Base-by-base conservation (phyloP, 1,140 invertebrate genomes). In the Helicorthomorpha holstii region DNA sequence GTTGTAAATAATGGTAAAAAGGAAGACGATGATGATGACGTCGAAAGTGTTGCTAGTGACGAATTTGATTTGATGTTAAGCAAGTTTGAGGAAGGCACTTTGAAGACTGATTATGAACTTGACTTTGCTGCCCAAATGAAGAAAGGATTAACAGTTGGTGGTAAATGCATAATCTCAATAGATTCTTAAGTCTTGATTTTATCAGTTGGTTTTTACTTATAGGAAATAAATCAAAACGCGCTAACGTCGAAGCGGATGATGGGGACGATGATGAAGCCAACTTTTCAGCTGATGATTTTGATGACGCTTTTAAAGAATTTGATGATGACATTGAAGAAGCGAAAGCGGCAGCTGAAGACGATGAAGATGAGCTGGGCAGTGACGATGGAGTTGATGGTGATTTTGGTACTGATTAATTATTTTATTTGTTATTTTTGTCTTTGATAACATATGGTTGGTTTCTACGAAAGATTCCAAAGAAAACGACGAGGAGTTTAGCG, bases 11-110 rank as follows among this genome's bases (percentile, higher is more conserved):
- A n/a, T n/a, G n/a, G n/a, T n/a, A 60, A 67, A 25, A 64, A 66
- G 42, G 70, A 72, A 1, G 63, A 65, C 26, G 71, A 74, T 27
- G 73, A 77, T 56, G 78, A 80, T 60, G 85, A 90, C 63, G 69
- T 74, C 27, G 83, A 83, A 42, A 89, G 85, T 59, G 81, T 94
- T 1, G 81, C 77, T 55, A 90, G 88, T 63, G 83, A 88, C 52
- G 88, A 94, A 63, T 94, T 95, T 67, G 81, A 74, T 53, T 52
- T 58, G 3, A 64, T 64, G 47, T 54, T 73, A 51, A 57, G 38
- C 29, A 43, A 52, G 27, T 38, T 52, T 25, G 27, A 48, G 48
- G 62, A 63, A 27, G 58, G 59, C 19, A 63, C 60, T 54, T 58
- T 58, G 26, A 48, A 63, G 10, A 61, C 61, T 42, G 64, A 65